Conservation (phyloP, 2,888 invertebrate genomes). For the Parapristionchus giblindavisi region DNA sequence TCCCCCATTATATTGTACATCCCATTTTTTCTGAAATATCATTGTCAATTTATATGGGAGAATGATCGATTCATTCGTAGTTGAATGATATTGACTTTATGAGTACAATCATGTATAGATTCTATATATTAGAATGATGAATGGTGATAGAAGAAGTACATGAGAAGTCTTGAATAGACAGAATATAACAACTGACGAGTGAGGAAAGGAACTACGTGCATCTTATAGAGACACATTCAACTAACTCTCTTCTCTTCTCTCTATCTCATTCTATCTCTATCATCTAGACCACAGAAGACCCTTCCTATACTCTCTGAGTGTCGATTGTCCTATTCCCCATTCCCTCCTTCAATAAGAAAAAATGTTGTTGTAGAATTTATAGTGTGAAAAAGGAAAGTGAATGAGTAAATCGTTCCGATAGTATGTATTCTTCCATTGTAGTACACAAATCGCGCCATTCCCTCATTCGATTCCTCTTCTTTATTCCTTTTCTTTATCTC, state of each 20-base stretch:
- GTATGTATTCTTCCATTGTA: background rate
- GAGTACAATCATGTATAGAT: constrained; percentile 18
- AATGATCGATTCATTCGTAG: too few relatives aligned
- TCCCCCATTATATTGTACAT: constrained; percentile 7
- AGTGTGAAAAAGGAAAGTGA: too few relatives aligned
- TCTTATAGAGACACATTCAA: constrained; percentile 6
- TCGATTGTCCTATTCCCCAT: background rate
- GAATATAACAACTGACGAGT: constrained; percentile 4
- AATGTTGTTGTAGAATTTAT: too few relatives aligned
- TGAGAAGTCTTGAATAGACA: constrained; percentile 12
- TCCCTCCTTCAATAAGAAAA: too few relatives aligned
- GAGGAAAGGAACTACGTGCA: too few relatives aligned
- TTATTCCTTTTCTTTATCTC: constrained; percentile 2
- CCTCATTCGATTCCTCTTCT: too few relatives aligned
- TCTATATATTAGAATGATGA: constrained; percentile 10
- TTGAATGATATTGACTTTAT: too few relatives aligned
- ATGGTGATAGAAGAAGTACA: background rate
- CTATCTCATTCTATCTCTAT: background rate
- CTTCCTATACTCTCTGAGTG: background rate
- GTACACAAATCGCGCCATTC: background rate
- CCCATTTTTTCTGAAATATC: constrained; percentile 20
- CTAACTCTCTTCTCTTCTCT: constrained; percentile 2
- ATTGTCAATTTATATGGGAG: background rate
- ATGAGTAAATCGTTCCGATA: background rate
- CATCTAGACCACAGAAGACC: too few relatives aligned